Base-by-base conservation (phyloP, 1,140 invertebrate species). In the Thaumatotibia leucotreta region DNA sequence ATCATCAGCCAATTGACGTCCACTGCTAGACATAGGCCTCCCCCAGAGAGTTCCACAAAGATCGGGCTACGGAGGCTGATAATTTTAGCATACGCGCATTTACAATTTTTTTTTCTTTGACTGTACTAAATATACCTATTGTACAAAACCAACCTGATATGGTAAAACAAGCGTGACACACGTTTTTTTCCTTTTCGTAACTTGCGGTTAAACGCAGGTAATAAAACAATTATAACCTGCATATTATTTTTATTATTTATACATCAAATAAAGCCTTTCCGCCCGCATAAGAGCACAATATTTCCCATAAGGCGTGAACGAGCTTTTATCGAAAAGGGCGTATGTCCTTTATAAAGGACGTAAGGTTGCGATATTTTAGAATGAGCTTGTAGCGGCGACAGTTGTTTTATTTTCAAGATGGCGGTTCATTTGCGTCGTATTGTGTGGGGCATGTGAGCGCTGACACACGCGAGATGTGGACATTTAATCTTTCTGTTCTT, bases 361-460 rank as follows among this genome's bases (percentile, higher is more conserved):
- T 2, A 0, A 6, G 39, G 39, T 9, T 20, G 39, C 14, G 39
- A 14, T 17, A 17, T 45, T 45, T 20, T 20, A 2, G 39, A 45
- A n/a, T 2, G 35, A 17, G 14, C 5, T 17, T 4, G 14, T 14
- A 39, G 35, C 11, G 35, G 14, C n/a, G 50, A 54, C 52, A 58
- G 17, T 58, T 58, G 52, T 58, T 58, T 58, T 27, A 58, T 58
- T 58, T 29, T n/a, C 24, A 58, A 58, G 52, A 58, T 58, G 52
- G 52, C 52, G 10, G 52, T 24, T 58, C 52, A 58, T 58, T 58
- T 58, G 52, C 23, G 24, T 14, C 52, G 22, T 58, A 58, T 58
- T 58, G 52, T 58, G 52, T 29, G 52, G n/a, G n/a, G 23, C 52
- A 45, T 45, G 17, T 45, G 39, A 14, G 0, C 23, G 24, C 52